These are phyloP conservation scores for Solenodon paradoxus DNA, from an alignment of 2,113 vertebrate species.

Conservation along the genomic window DNA sequence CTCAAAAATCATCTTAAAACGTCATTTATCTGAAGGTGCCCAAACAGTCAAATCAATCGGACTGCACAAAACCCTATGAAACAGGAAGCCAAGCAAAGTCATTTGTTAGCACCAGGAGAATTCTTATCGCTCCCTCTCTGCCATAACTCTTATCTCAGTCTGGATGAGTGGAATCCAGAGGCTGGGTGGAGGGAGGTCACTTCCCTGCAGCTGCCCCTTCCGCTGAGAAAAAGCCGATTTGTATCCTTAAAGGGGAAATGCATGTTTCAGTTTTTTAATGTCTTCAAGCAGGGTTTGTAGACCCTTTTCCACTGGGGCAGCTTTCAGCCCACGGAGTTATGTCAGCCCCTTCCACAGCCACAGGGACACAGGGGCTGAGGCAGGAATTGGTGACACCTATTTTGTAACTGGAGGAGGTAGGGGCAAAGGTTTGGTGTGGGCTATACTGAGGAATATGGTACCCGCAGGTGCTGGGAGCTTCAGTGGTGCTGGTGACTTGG, in stretches of 20 bases:
- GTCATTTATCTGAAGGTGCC: neutral
- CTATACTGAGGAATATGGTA: neutral
- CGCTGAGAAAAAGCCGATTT: neutral
- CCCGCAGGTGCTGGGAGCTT: neutral
- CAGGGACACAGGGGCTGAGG: neutral
- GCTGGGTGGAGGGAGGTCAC: neutral
- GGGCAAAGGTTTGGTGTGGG: neutral
- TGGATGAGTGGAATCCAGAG: neutral
- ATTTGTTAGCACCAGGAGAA: neutral
- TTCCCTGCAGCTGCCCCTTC: neutral
- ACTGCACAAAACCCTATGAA: neutral
- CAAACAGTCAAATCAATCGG: neutral
- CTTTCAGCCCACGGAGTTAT: fast-evolving
- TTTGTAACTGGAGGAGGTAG: neutral
- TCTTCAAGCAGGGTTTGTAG: neutral
- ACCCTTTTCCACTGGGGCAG: neutral
- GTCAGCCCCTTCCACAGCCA: no score
- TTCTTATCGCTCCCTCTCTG: neutral
- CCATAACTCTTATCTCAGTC: neutral
- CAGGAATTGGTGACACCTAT: neutral
- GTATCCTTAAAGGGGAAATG: neutral
- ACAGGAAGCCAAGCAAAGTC: neutral
- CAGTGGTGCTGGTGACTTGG: neutral
- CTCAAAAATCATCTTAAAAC: neutral
- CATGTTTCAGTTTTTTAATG: neutral